Percentiles rank a stretch among this genome's conserved stretches.
These are phyloP conservation scores for Rhinoderma darwinii DNA, from an alignment of 2,113 vertebrate species.

Conservation along the genomic window DNA sequence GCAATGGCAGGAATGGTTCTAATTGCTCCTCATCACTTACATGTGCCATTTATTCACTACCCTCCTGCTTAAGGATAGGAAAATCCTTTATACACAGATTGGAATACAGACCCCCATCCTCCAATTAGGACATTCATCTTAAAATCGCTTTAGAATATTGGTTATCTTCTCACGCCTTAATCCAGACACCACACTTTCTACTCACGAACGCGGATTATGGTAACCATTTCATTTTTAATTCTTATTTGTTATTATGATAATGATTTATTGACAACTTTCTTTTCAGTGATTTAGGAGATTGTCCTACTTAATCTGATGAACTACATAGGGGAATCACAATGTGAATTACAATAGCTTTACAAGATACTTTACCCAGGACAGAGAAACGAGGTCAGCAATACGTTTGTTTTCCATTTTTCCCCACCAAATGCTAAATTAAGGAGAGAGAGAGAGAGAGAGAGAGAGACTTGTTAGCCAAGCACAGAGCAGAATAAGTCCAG, in stretches of 20 bases:
- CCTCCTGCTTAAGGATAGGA: neutral
- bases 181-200: no score
- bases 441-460: constrained; percentile 56
- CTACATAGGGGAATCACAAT: no score
- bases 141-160: neutral
- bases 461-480: constrained; percentile 76
- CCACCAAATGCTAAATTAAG: constrained; percentile 90
- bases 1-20: neutral
- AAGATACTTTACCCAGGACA: constrained; percentile 88
- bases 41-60: neutral
- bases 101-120: no score
- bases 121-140: neutral
- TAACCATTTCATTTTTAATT: no score
- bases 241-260: no score
- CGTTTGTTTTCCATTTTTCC: constrained; percentile 99
- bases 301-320: no score
- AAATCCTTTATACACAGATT: no score
- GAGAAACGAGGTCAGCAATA: constrained; percentile 93
- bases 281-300: no score
- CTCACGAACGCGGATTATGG: no score
- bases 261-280: no score
- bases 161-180: no score
- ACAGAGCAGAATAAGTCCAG: neutral
- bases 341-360: neutral
- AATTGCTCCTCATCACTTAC: neutral